Evolutionary conservation across 2,113 vertebrate species (phyloP).

Genomic region (Sclerurus mexicanus): DNA sequence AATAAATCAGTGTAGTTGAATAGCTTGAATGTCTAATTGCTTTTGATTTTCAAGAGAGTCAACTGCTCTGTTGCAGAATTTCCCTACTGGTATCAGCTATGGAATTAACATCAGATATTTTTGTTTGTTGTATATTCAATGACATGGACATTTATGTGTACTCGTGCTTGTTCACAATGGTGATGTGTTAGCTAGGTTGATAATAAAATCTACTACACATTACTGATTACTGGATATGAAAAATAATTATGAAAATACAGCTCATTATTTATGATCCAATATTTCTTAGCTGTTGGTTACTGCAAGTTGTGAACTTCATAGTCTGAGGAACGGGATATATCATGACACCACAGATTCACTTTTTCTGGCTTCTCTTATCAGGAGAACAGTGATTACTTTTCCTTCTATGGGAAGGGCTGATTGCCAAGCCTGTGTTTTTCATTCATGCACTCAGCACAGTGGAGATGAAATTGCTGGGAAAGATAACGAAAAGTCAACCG

Average conservation of each 20-base stretch:
- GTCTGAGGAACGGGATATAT: not conserved
- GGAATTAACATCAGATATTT: not conserved
- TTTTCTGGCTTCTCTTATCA: not conserved
- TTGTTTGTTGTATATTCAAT: not conserved
- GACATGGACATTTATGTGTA: not conserved
- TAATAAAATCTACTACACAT: not conserved
- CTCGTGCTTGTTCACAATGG: not conserved
- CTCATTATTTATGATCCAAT: not conserved
- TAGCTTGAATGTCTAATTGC: not conserved
- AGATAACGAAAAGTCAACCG: not conserved
- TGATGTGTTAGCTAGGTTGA: not conserved
- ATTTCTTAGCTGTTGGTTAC: not conserved
- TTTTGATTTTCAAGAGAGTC: not conserved
- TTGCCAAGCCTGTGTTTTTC: not conserved
- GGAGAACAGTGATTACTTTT: not conserved
- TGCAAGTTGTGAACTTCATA: not conserved
- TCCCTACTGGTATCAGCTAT: not conserved
- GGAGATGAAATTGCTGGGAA: slow-evolving; percentile 7
- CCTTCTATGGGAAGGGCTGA: not conserved
- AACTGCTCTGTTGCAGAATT: not conserved
- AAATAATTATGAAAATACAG: not conserved
- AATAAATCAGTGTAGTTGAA: not conserved
- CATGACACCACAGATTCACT: not conserved
- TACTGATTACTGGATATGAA: not conserved
- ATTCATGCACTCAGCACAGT: not conserved